phyloP scores from a whole-genome alignment of 2,797 vertebrate species.

The Typhlichthys eigenmanni region DNA sequence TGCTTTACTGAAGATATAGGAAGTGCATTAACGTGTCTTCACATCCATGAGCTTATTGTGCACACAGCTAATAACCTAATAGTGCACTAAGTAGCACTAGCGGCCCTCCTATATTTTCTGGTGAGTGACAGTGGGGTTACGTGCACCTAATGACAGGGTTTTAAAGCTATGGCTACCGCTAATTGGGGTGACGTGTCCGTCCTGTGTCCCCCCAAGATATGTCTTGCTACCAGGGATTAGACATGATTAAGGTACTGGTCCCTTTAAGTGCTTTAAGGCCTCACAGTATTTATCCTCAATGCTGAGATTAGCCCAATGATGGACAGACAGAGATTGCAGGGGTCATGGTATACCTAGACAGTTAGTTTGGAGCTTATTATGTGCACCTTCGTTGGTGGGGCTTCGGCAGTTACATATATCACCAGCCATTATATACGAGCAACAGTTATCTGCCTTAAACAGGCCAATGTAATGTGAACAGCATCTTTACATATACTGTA shows the following conservation, averaged over 20 bases:
- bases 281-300: conserved; percentile 56
- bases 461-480: conserved; percentile 51
- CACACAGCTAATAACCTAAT: conserved; percentile 44
- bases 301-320: conserved; percentile 64
- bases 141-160: conserved; percentile 67
- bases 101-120: conserved; percentile 11
- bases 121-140: conserved; percentile 71
- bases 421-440: conserved; percentile 30
- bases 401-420: conserved; percentile 48
- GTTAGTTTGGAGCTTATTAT: conserved; percentile 49
- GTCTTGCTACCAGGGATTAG: conserved; percentile 67
- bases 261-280: conserved; percentile 51
- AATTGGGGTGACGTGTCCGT: conserved; percentile 75
- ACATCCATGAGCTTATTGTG: conserved; percentile 18
- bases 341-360: conserved; percentile 47
- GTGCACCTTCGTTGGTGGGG: conserved; percentile 21
- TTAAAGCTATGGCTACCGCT: conserved; percentile 65
- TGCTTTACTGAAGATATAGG: conserved; percentile 34
- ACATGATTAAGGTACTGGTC: conserved; percentile 67
- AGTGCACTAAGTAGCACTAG: conserved; percentile 29
- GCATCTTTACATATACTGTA: no score
- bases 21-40: conserved; percentile 22
- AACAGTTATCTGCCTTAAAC: conserved; percentile 20
- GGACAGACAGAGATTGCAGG: conserved; percentile 58
- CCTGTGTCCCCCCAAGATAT: conserved; percentile 65